Evolutionary conservation across 2,113 vertebrate species (phyloP).

Genomic region (Coreoperca whiteheadi): DNA sequence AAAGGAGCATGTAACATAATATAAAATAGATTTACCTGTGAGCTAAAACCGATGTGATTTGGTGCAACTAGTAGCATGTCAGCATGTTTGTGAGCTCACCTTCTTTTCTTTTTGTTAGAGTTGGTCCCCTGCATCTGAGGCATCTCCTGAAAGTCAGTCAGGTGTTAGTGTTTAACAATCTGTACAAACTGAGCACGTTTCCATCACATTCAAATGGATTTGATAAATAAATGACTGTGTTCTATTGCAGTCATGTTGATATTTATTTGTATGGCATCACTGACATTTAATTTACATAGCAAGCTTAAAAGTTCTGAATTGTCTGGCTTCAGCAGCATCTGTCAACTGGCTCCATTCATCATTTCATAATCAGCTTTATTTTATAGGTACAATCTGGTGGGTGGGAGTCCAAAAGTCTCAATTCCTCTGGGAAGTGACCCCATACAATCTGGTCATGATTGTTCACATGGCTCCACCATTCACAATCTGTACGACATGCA

Average conservation of each 20-base stretch:
- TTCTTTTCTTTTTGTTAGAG: conserved; percentile 76
- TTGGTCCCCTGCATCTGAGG: conserved; percentile 61
- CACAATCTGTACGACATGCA: not conserved
- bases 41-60: conserved; percentile 11
- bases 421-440: conserved; percentile 30
- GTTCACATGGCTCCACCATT: conserved; percentile 8
- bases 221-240: not conserved
- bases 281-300: conserved; percentile 20
- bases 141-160: conserved; percentile 72
- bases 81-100: conserved; percentile 65
- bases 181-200: not conserved
- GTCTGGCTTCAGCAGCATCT: conserved; percentile 48
- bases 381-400: conserved; percentile 33
- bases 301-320: not conserved
- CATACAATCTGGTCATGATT: not conserved
- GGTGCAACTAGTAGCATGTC: not conserved
- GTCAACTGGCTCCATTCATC: conserved; percentile 41
- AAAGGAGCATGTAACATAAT: not conserved
- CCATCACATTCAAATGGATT: not conserved
- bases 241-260: not conserved
- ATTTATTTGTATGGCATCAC: not conserved
- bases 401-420: conserved; percentile 9
- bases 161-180: not conserved
- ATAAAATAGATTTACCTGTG: not conserved
- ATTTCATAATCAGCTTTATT: conserved; percentile 75